phyloP scores from a whole-genome alignment of 2,888 invertebrate genomes.

The Euplexia lucipara region DNA sequence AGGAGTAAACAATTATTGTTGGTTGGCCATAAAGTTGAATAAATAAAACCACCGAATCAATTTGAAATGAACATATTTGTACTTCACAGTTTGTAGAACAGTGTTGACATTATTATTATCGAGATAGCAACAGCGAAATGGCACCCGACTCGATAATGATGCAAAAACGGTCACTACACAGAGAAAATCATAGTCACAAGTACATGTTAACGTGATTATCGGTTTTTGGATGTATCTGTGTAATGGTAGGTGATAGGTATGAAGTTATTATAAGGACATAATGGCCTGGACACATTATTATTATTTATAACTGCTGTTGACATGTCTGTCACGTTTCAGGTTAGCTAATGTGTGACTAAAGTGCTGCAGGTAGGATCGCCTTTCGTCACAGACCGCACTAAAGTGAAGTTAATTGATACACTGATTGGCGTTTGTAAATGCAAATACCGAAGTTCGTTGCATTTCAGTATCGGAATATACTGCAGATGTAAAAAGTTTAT shows the following conservation, averaged over 20 bases:
- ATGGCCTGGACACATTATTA: conserved; percentile 39
- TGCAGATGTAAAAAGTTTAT: background rate
- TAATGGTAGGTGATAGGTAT: conserved; percentile 49
- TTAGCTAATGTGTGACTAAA: conserved; percentile 16
- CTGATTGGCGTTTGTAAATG: conserved; percentile 21
- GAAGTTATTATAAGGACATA: conserved; percentile 39
- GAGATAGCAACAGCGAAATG: conserved; percentile 74
- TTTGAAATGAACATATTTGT: conserved; percentile 12
- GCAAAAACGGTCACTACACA: conserved; percentile 68
- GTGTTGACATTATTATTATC: conserved; percentile 32
- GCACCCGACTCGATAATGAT: conserved; percentile 67
- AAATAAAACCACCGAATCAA: background rate
- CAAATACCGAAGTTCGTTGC: too few relatives aligned
- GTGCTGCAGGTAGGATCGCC: background rate
- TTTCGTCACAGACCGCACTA: conserved; percentile 6
- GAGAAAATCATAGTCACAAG: conserved; percentile 71
- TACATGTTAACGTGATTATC: conserved; percentile 70
- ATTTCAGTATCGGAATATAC: background rate
- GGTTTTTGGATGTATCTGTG: conserved; percentile 41
- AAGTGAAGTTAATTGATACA: conserved; percentile 22
- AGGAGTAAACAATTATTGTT: too few relatives aligned
- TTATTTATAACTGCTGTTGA: conserved; percentile 29
- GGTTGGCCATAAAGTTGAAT: too few relatives aligned
- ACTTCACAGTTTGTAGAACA: conserved; percentile 19
- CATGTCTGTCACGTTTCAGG: conserved; percentile 10